Percentiles rank a stretch among this genome's conserved stretches.
phyloP scores from a whole-genome alignment of 2,888 invertebrate species.

The Anagyrus pseudococci region DNA sequence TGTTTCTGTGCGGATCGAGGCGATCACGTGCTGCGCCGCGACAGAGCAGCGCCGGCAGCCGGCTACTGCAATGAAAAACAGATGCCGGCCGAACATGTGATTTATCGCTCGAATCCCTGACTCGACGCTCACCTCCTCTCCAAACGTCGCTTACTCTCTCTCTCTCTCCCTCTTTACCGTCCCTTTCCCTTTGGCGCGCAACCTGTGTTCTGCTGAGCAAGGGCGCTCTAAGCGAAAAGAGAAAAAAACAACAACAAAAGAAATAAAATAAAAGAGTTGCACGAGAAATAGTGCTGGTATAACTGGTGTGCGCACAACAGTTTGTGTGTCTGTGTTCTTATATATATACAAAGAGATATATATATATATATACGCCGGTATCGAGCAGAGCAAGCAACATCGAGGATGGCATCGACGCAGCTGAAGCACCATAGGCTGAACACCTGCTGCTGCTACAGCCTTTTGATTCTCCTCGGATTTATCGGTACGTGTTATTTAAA shows the following conservation, averaged over 20 bases:
- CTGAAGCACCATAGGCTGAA: conserved; percentile 29
- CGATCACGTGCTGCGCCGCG: neutral
- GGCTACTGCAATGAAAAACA: conserved; percentile 15
- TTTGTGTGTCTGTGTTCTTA: conserved; percentile 4
- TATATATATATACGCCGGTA: no score
- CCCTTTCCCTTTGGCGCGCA: neutral
- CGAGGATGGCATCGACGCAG: conserved; percentile 25
- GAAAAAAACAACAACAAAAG: neutral
- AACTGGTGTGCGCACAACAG: neutral
- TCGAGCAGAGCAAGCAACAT: neutral
- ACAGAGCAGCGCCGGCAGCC: neutral
- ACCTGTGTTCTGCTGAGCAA: neutral
- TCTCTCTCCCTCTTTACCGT: no score
- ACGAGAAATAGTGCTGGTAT: no score
- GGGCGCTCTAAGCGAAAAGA: neutral
- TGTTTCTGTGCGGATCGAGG: neutral
- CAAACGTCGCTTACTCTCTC: no score
- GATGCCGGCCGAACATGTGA: conserved; percentile 27
- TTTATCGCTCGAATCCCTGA: conserved; percentile 9
- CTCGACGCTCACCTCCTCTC: neutral
- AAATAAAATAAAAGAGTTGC: neutral
- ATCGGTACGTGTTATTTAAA: conserved; percentile 39
- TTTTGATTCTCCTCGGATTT: conserved; percentile 37
- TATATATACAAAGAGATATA: no score
- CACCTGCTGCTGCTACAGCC: conserved; percentile 33